phyloP scores from a whole-genome alignment of 2,113 vertebrate genomes.

The Mormyrus lacerda region DNA sequence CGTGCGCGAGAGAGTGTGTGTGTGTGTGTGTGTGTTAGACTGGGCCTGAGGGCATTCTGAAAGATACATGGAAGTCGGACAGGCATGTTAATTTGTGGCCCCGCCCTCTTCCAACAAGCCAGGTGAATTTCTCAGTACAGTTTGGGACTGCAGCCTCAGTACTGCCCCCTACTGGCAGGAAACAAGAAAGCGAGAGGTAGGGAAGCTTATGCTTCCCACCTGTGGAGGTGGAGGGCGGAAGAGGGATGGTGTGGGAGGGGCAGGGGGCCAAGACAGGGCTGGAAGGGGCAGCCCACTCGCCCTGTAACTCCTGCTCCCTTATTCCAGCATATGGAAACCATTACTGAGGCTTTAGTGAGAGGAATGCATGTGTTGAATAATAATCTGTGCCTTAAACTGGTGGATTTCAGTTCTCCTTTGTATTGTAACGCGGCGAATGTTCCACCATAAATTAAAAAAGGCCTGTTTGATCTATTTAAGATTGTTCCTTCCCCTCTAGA shows the following conservation, averaged over 20 bases:
- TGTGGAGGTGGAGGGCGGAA: constrained; percentile 18
- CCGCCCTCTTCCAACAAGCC: constrained; percentile 40
- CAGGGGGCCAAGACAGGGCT: constrained; percentile 16
- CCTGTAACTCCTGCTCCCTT: constrained; percentile 35
- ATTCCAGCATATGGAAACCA: constrained; percentile 61
- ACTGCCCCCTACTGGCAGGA: constrained; percentile 24
- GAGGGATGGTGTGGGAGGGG: not conserved
- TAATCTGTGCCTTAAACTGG: constrained; percentile 54
- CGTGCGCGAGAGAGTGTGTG: constrained; percentile 35
- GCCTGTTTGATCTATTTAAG: constrained; percentile 50
- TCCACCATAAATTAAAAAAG: constrained; percentile 56
- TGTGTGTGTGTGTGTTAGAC: constrained; percentile 28
- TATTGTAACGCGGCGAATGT: constrained; percentile 53
- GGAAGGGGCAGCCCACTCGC: constrained; percentile 27
- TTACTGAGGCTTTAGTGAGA: constrained; percentile 54
- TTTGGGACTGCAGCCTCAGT: constrained; percentile 34
- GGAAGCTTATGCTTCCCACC: constrained; percentile 26
- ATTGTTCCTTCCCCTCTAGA: constrained; percentile 48
- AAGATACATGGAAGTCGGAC: constrained; percentile 45
- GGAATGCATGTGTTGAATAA: constrained; percentile 63
- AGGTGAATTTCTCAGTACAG: constrained; percentile 36
- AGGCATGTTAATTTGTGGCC: constrained; percentile 52
- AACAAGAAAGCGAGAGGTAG: constrained; percentile 28
- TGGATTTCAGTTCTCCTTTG: constrained; percentile 51
- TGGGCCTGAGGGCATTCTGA: constrained; percentile 40